phyloP scores from a whole-genome alignment of 2,113 vertebrate species.

The Sturnus vulgaris region DNA sequence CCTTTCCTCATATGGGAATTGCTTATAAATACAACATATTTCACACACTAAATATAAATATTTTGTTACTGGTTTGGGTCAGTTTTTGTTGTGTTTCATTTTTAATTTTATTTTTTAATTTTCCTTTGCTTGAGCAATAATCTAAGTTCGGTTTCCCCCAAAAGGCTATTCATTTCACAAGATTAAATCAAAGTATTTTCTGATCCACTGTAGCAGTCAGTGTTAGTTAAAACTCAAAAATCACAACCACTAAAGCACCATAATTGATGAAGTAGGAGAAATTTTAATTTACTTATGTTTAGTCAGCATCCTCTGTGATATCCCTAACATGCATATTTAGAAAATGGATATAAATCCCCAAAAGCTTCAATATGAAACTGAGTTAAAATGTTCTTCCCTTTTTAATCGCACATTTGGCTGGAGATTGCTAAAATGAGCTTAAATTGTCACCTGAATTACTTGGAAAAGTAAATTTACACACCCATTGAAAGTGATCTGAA shows the following conservation, averaged over 20 bases:
- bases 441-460: neutral
- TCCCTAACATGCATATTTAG: neutral
- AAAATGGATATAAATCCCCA: neutral
- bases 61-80: neutral
- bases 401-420: neutral
- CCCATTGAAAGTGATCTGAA: neutral
- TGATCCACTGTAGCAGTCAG: neutral
- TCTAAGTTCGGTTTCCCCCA: neutral
- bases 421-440: neutral
- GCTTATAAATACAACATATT: neutral
- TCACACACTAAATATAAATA: neutral
- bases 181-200: neutral
- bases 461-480: neutral
- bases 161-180: neutral
- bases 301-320: neutral
- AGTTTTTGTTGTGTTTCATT: neutral
- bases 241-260: neutral
- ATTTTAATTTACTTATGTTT: neutral
- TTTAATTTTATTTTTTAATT: neutral
- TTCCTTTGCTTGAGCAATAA: neutral
- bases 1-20: neutral
- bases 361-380: neutral
- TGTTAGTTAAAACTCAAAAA: neutral
- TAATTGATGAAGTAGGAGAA: neutral
- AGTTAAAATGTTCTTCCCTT: neutral